Conservation (phyloP, 2,888 invertebrate genomes). For the Odontothrips loti region DNA sequence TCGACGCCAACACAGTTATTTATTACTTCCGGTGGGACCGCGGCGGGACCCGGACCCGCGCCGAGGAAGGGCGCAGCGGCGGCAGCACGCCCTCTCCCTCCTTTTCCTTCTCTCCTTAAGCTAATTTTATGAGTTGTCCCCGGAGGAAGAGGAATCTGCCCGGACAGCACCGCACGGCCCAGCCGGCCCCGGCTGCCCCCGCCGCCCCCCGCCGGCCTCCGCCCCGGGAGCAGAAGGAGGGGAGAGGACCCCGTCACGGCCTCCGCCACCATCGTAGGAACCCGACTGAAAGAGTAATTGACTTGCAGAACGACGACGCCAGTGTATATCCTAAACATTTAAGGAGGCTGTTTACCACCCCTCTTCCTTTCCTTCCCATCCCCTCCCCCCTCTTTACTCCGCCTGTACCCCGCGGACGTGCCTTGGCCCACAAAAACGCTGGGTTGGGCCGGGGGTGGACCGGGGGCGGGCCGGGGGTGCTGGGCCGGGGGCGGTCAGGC, state of each 20-base stretch:
- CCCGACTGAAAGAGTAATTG: slow-evolving; percentile 8
- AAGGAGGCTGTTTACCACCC: slow-evolving; percentile 13
- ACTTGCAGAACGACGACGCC: slow-evolving; percentile 1
- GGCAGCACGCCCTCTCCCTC: neutral
- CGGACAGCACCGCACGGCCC: neutral
- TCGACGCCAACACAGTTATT: slow-evolving; percentile 17
- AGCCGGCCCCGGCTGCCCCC: neutral
- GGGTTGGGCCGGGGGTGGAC: too few species aligned
- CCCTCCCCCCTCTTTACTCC: neutral
- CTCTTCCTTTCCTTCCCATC: neutral
- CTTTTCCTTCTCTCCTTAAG: neutral
- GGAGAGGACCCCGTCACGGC: neutral
- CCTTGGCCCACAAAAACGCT: too few species aligned
- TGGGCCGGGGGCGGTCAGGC: too few species aligned
- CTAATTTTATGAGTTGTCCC: slow-evolving; percentile 23
- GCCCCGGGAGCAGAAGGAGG: neutral
- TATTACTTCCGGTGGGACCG: slow-evolving; percentile 10
- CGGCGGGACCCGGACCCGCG: neutral
- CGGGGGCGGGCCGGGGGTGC: too few species aligned
- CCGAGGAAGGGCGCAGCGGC: neutral
- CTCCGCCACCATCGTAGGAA: neutral
- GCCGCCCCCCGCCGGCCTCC: neutral
- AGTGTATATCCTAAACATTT: slow-evolving; percentile 25
- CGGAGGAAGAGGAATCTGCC: slow-evolving; percentile 22
- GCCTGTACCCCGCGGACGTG: too few species aligned